Evolutionary conservation across 1,140 invertebrate genomes (phyloP).

Genomic region (Ditylenchus dipsaci): DNA sequence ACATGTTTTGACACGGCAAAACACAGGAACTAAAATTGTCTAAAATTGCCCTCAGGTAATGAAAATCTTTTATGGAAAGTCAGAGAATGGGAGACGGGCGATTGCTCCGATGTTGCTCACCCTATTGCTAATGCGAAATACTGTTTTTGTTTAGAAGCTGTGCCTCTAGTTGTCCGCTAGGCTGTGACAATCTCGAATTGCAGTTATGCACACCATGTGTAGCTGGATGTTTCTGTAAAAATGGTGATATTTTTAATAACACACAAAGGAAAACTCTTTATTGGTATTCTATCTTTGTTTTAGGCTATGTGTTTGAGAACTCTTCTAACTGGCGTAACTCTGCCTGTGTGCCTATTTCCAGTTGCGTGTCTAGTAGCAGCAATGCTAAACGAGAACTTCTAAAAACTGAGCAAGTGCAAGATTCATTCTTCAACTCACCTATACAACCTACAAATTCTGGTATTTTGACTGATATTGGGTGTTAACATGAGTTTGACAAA

Average conservation of each 20-base stretch:
- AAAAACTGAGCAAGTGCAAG: background rate
- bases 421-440: background rate
- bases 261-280: background rate
- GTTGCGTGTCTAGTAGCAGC: slow-evolving; percentile 2
- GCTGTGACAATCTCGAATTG: slow-evolving; percentile 21
- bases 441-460: background rate
- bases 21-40: too few relatives aligned
- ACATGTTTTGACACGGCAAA: too few relatives aligned
- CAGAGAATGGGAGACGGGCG: too few relatives aligned
- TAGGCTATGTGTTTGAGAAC: slow-evolving; percentile 28
- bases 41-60: too few relatives aligned
- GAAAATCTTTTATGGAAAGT: too few relatives aligned
- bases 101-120: too few relatives aligned
- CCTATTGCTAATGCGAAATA: too few relatives aligned
- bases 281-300: background rate
- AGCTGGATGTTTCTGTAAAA: slow-evolving; percentile 33
- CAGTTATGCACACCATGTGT: slow-evolving; percentile 27
- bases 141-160: background rate
- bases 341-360: slow-evolving; percentile 6
- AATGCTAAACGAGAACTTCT: background rate
- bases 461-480: background rate
- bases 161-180: slow-evolving; percentile 30
- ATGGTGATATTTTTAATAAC: slow-evolving; percentile 16
- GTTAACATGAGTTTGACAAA: too few relatives aligned
- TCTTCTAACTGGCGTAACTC: slow-evolving; percentile 25